Conservation (phyloP, 2,888 invertebrate genomes). For the Diarsia mendica region DNA sequence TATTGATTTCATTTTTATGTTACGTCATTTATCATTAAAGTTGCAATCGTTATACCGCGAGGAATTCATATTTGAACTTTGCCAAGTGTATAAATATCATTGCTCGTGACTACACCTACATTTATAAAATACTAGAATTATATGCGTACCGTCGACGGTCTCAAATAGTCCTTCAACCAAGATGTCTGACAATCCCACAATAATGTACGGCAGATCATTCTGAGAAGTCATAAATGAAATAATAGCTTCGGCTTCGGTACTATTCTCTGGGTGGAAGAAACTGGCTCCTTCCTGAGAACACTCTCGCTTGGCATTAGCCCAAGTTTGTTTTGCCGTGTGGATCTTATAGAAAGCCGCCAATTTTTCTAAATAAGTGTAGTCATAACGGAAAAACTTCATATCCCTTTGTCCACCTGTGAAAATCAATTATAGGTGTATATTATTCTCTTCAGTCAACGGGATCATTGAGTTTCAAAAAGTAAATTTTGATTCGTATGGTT, state of each 20-base stretch:
- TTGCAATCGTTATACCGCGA: no score
- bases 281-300: slow-evolving; percentile 33
- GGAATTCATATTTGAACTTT: no score
- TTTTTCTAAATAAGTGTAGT: slow-evolving; percentile 66
- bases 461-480: no score
- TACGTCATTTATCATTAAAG: no score
- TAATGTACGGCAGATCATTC: not conserved
- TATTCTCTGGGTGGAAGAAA: slow-evolving; percentile 29
- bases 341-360: slow-evolving; percentile 26
- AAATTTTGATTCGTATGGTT: no score
- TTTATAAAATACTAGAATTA: not conserved
- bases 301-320: slow-evolving; percentile 18
- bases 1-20: no score
- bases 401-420: slow-evolving; percentile 44
- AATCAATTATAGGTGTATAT: not conserved
- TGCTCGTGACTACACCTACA: not conserved
- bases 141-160: slow-evolving; percentile 51
- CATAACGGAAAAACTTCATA: slow-evolving; percentile 61
- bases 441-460: not conserved
- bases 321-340: slow-evolving; percentile 1
- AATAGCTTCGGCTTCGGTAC: slow-evolving; percentile 13
- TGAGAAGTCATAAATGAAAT: slow-evolving; percentile 15
- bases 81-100: no score
- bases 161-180: slow-evolving; percentile 40
- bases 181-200: slow-evolving; percentile 62